Evolutionary conservation across 2,888 invertebrate genomes (phyloP), one percentile per base, ranked within the genome.

Genomic region (Ennomos erosarius): DNA sequence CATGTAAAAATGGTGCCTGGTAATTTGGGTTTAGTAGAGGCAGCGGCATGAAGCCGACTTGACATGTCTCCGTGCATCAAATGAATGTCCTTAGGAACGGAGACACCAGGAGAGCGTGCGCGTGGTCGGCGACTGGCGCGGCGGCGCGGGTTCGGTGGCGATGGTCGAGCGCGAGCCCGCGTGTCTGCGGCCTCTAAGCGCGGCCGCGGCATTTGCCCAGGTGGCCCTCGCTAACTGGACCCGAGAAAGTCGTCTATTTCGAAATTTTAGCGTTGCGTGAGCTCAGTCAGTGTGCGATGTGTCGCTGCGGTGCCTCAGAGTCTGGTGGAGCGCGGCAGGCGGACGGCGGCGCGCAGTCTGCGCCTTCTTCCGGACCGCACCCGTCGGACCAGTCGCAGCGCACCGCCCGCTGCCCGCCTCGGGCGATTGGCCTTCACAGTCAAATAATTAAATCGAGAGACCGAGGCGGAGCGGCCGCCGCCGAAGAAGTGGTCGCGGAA

Each of bases 281-380:
- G 81, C 75, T 77, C 77, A 67, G 75, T 77, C 77, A 67, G 75
- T 79, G 79, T 87, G 84, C 84, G 79, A 84, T 83, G 85, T 89
- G 88, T 87, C 89, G 88, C 75, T 87, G 81, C 80, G 90, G 91
- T 90, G 91, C 90, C 90, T 79, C 72, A 69, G 85, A 85, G 92
- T 91, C 91, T 91, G 88, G 87, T 83, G 81, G 68, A 75, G 78
- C 76, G 84, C 79, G 79, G 85, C 84, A 79, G 76, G 75, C 83
- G 78, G 73, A 74, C 85, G 91, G 90, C 91, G 91, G 90, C 91
- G 90, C 90, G 92, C 91, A 87, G 91, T 90, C 91, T 90, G 88
- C 85, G 79, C 83, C 80, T 79, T 85, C 87, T 87, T 88, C 89
- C 89, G 90, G 87, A 83, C 79, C 85, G 84, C 91, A 90, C 91